Evolutionary conservation across 2,888 invertebrate genomes (phyloP).

Genomic region (Spicauda simplicius): DNA sequence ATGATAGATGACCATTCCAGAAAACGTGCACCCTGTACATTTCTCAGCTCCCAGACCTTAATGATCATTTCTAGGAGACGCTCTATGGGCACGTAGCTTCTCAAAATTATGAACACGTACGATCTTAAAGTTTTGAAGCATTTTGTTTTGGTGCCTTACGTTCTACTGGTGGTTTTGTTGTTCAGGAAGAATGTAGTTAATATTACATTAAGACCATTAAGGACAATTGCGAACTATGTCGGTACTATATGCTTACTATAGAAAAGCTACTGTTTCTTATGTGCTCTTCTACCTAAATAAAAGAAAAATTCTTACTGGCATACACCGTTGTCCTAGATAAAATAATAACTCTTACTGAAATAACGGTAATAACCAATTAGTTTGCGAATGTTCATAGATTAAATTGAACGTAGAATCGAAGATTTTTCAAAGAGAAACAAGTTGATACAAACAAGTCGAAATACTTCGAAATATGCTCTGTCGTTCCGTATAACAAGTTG

Average conservation of each 20-base stretch:
- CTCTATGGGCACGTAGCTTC: constrained; percentile 39
- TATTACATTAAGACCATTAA: not conserved
- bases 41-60: constrained; percentile 57
- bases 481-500: constrained; percentile 74
- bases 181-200: not conserved
- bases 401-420: constrained; percentile 15
- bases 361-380: not conserved
- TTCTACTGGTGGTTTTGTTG: not conserved
- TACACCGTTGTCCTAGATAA: too few species aligned
- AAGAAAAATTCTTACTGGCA: too few species aligned
- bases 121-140: constrained; percentile 6
- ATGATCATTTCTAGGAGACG: constrained; percentile 49
- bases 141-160: constrained; percentile 11
- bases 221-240: too few species aligned
- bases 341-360: too few species aligned
- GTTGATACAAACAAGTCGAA: constrained; percentile 16
- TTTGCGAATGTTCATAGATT: constrained; percentile 2
- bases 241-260: too few species aligned
- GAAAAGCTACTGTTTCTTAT: too few species aligned
- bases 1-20: constrained; percentile 51
- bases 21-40: constrained; percentile 3
- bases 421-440: not conserved
- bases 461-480: constrained; percentile 47
- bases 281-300: too few species aligned
- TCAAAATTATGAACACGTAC: constrained; percentile 34